phyloP scores from a whole-genome alignment of 2,797 vertebrate species.

The Myioborus melanocephalus region DNA sequence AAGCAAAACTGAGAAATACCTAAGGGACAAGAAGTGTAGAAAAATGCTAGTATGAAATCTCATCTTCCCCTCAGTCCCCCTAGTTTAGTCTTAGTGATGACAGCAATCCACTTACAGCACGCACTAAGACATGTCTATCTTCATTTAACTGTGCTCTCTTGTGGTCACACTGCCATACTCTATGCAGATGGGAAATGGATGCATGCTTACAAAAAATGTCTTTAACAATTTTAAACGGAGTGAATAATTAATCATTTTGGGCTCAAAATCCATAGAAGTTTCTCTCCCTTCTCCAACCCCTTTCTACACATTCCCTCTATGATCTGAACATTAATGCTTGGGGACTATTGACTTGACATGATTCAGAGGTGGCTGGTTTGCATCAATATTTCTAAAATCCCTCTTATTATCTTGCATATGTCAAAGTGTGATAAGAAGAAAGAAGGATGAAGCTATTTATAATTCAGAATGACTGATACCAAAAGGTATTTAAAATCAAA shows the following conservation, averaged over 20 bases:
- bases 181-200: slow-evolving; percentile 13
- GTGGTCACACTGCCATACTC: slow-evolving; percentile 28
- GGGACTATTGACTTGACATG: slow-evolving; percentile 56
- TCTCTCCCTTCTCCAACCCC: neutral
- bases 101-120: slow-evolving; percentile 59
- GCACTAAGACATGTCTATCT: slow-evolving; percentile 47
- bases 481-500: slow-evolving; percentile 64
- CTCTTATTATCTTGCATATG: slow-evolving; percentile 64
- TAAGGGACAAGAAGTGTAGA: neutral
- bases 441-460: slow-evolving; percentile 68
- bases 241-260: slow-evolving; percentile 48
- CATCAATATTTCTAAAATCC: slow-evolving; percentile 68
- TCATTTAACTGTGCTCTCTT: slow-evolving; percentile 55
- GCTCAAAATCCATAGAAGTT: slow-evolving; percentile 24
- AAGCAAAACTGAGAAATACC: neutral
- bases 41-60: slow-evolving; percentile 25
- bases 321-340: slow-evolving; percentile 33
- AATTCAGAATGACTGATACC: slow-evolving; percentile 56
- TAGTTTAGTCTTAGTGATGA: slow-evolving; percentile 51
- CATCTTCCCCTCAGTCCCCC: slow-evolving; percentile 10
- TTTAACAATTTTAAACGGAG: slow-evolving; percentile 47
- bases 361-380: slow-evolving; percentile 63
- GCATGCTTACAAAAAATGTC: slow-evolving; percentile 40
- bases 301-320: neutral
- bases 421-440: slow-evolving; percentile 72